phyloP scores from a whole-genome alignment of 1,140 invertebrate species.

The Pygmarrhopalites habei region DNA sequence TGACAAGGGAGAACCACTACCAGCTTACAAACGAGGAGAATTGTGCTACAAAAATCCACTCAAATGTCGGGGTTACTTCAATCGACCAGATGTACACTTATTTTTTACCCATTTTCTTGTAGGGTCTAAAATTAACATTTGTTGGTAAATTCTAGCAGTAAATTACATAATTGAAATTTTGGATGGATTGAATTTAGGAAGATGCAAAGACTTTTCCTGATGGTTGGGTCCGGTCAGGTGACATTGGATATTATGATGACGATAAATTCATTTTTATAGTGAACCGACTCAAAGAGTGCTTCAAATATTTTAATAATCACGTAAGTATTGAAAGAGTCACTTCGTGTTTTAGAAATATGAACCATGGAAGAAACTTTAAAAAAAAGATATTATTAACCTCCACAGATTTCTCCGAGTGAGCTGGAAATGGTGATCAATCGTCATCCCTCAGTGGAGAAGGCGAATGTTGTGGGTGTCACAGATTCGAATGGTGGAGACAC shows the following conservation, averaged over 20 bases:
- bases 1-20: constrained; percentile 9
- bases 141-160: too few species aligned
- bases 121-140: too few species aligned
- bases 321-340: constrained; percentile 26
- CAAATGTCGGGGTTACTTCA: constrained; percentile 5
- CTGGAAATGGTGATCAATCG: constrained; percentile 42
- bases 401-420: constrained; percentile 40
- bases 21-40: constrained; percentile 17
- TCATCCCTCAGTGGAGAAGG: constrained; percentile 44
- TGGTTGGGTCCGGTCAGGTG: constrained; percentile 41
- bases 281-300: constrained; percentile 42
- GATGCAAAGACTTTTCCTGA: constrained; percentile 14
- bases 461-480: constrained; percentile 46
- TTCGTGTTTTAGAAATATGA: too few species aligned
- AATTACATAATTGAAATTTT: too few species aligned
- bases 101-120: too few species aligned
- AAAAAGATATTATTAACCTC: too few species aligned
- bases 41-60: constrained; percentile 12
- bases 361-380: too few species aligned
- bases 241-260: constrained; percentile 40
- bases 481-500: constrained; percentile 42
- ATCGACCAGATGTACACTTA: constrained; percentile 9
- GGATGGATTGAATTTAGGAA: too few species aligned
- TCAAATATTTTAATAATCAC: constrained; percentile 40
- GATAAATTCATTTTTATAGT: constrained; percentile 38